These are phyloP conservation scores for Erebia ligea DNA, from an alignment of 2,888 invertebrate genomes.

Conservation along the genomic window DNA sequence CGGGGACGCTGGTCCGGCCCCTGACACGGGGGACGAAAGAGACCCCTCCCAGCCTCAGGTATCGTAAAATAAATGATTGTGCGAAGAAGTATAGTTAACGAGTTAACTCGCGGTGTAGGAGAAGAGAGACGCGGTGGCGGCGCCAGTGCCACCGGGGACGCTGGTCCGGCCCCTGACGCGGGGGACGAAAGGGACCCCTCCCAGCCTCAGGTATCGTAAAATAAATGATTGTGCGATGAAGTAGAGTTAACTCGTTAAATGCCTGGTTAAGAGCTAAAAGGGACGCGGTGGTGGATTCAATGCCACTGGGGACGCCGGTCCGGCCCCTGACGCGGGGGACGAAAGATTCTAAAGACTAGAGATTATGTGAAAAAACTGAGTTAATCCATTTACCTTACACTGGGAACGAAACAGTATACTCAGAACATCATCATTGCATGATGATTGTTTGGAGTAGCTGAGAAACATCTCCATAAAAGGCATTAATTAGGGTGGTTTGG, in stretches of 20 bases:
- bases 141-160: conserved; percentile 64
- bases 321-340: conserved; percentile 56
- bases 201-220: conserved; percentile 51
- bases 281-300: conserved; percentile 64
- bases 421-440: no score
- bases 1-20: conserved; percentile 57
- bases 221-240: conserved; percentile 83
- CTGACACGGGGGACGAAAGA: conserved; percentile 58
- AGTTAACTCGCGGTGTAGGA: conserved; percentile 72
- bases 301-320: conserved; percentile 64
- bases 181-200: conserved; percentile 59
- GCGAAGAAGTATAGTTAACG: conserved; percentile 87
- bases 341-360: conserved; percentile 39
- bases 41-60: conserved; percentile 58
- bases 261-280: conserved; percentile 77
- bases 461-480: no score
- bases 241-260: conserved; percentile 75
- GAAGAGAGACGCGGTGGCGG: conserved; percentile 73
- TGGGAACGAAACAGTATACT: conserved; percentile 37
- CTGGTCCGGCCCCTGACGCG: conserved; percentile 51
- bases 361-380: conserved; percentile 82
- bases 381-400: conserved; percentile 58
- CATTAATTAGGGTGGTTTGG: no score
- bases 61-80: not conserved
- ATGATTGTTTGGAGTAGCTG: no score